phyloP scores from a whole-genome alignment of 2,113 vertebrate genomes.

The Microtus pennsylvanicus region DNA sequence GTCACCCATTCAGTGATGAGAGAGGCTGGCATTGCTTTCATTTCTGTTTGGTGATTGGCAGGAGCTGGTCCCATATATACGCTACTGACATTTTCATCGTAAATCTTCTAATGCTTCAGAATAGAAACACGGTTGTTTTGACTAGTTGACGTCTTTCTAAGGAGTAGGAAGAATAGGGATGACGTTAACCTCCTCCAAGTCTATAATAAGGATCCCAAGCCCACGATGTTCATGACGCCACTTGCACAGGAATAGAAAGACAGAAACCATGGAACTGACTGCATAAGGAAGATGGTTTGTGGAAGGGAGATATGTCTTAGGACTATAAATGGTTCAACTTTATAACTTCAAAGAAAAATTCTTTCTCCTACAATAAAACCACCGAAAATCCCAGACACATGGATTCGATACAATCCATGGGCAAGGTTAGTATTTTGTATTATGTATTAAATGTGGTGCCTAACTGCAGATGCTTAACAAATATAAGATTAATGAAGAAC shows the following conservation, averaged over 20 bases:
- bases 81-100: neutral
- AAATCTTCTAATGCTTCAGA: neutral
- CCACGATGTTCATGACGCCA: neutral
- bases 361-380: slow-evolving; percentile 9
- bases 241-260: neutral
- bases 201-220: neutral
- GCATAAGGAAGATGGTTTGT: neutral
- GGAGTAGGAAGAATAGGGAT: neutral
- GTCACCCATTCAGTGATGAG: neutral
- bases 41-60: neutral
- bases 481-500: neutral
- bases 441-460: neutral
- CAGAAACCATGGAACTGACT: neutral
- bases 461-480: neutral
- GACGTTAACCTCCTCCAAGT: neutral
- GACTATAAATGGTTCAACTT: slow-evolving; percentile 1
- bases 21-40: neutral
- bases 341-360: neutral
- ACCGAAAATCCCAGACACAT: neutral
- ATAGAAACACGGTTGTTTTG: neutral
- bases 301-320: neutral
- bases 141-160: neutral
- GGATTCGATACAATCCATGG: neutral
- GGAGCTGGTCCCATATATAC: neutral
- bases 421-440: neutral